Evolutionary conservation across 1,140 invertebrate species (phyloP), one percentile per base, ranked within the genome.

Genomic region (Lordiphosa clarofinis): DNA sequence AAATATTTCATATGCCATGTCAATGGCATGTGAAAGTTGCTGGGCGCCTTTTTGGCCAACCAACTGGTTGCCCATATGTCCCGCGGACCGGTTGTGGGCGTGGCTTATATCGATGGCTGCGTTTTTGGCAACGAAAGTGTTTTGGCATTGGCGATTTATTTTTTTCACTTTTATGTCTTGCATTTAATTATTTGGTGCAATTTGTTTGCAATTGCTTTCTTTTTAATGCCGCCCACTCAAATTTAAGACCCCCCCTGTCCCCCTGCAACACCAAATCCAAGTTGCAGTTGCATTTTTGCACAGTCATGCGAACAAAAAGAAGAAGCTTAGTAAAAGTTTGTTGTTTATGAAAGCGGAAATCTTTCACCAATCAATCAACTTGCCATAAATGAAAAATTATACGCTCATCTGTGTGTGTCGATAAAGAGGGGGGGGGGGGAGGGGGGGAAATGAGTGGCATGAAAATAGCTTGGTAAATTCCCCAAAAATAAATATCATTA

Each of bases 271-370:
- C 15, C 8, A 38, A 40, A n/a, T 21, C 7, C 19, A 13, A 63
- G 54, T 62, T 28, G 24, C 24, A 28, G 24, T 28, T 28, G 24
- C 24, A 28, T 56, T 44, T 44, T 56, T 69, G 66, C 52, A 70
- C 57, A 55, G 59, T 65, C 56, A 49, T 40, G 74, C 74, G 53
- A 43, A 59, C 15, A 37, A 47, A 59, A 44, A n/a, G n/a, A 11
- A 43, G 35, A 37, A 65, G 39, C 36, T 60, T 35, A 79, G 76
- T 72, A 82, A 82, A 75, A 81, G 75, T 75, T 46, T 63, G 63
- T 46, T 67, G 75, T 65, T 81, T 81, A 81, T 72, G 76, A 81
- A 81, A 81, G 76, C 76, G 76, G 76, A 81, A 81, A 81, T 75
- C 63, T 82, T 82, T 72, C 72, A 61, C 72, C 72, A 68, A 82